Percentiles rank a stretch among this genome's conserved stretches.
These are phyloP conservation scores for Nebria brevicollis DNA, from an alignment of 2,888 invertebrate species.

Conservation along the genomic window DNA sequence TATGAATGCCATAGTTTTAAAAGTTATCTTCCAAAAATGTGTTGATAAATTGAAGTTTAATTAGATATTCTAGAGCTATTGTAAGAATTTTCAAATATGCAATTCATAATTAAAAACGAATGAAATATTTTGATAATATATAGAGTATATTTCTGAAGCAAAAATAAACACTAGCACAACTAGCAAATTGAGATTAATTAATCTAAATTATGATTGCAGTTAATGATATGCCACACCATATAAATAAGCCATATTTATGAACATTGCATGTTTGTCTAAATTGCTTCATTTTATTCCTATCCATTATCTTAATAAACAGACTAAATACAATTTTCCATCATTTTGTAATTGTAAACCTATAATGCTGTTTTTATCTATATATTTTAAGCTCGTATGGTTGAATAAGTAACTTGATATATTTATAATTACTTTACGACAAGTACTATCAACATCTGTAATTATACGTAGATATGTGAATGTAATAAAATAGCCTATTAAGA, in stretches of 20 bases:
- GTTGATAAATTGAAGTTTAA: too few relatives aligned
- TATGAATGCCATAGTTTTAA: background rate
- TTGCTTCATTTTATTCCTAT: background rate
- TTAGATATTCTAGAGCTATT: too few relatives aligned
- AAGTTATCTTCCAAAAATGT: background rate
- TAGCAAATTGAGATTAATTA: conserved; percentile 4
- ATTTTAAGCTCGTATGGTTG: too few relatives aligned
- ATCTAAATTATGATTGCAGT: background rate
- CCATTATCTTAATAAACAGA: background rate
- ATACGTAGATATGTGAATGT: too few relatives aligned
- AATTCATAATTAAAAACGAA: too few relatives aligned
- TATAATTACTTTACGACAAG: too few relatives aligned
- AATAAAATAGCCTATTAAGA: too few relatives aligned
- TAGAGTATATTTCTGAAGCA: background rate
- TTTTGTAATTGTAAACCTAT: too few relatives aligned
- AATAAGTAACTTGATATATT: too few relatives aligned
- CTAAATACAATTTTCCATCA: background rate
- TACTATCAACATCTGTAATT: too few relatives aligned
- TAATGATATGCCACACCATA: background rate
- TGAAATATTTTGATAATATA: too few relatives aligned
- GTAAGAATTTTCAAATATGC: background rate
- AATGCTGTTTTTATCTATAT: too few relatives aligned
- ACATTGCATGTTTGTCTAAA: background rate
- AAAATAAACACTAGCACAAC: background rate
- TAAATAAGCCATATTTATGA: background rate